Evolutionary conservation across 1,140 invertebrate species (phyloP), one percentile per base, ranked within the genome.

Genomic region (Drosophila setifemur): DNA sequence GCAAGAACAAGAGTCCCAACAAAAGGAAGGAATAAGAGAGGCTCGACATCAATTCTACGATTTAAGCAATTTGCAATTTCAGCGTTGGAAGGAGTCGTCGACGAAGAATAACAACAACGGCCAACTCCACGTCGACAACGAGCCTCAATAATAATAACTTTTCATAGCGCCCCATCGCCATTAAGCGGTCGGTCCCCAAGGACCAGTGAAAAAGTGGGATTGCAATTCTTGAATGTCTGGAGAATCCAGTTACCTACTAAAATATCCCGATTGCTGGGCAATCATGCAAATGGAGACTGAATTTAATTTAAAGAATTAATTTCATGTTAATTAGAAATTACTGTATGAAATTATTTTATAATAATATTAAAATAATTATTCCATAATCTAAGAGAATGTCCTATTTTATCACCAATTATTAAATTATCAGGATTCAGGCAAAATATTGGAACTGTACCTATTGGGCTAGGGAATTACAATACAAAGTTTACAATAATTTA

Each of bases 51-150:
- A 43, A 78, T 58, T 73, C 47, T 44, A 37, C 71, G 52, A 67
- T 86, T 85, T 26, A 63, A 68, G 52, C 75, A 85, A 86, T 85
- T 83, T 85, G 71, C 81, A 55, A 50, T 68, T 77, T 58, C 25
- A 37, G 40, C 37, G 11, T 42, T 12, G 7, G n/a, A 11, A 26
- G 11, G 9, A 7, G 29, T 37, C 14, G 29, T 37, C 14, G 16
- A 31, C 18, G 14, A 55, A 39, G 28, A 39, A 50, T 49, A 53
- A 49, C 31, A 58, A 48, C 37, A 28, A 33, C 45, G 35, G 23
- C 53, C 43, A 74, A 19, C 33, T 37, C 23, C 37, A 33, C 16
- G 37, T 6, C 53, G 40, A 29, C 44, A 69, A 83, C 25, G 73
- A 60, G 53, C 25, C 23, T 8, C 74, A 64, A 85, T 83, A 74